Evolutionary conservation across 1,140 invertebrate species (phyloP), one percentile per base, ranked within the genome.

Genomic region (Bombyx mandarina): DNA sequence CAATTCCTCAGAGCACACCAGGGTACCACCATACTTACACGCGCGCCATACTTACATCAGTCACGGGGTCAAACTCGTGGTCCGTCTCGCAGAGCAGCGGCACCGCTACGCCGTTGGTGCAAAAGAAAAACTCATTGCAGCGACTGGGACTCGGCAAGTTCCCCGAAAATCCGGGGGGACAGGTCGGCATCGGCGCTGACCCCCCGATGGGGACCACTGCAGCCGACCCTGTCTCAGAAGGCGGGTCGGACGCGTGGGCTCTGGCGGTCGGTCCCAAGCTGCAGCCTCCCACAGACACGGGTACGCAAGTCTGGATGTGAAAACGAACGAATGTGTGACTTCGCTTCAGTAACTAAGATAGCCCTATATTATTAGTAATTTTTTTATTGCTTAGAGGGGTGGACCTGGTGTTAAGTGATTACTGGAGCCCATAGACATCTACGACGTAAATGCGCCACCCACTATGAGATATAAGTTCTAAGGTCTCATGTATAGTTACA

Each of bases 41-140:
- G n/a, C n/a, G n/a, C n/a, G 26, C 1, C 26, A 35, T 35, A 35
- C 57, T 65, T 65, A 73, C 67, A 52, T 45, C 45, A 48, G 7
- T 3, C 2, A 26, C 22, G 9, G 64, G 52, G 60, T 68, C 61
- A 43, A 56, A 60, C 42, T 60, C 54, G 8, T 49, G 45, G 43
- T 54, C 58, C 7, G 10, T 35, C 7, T 45, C 12, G 26, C 58
- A 60, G 26, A 7, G 43, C 26, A 55, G 43, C 44, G 42, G 8
- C 3, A 43, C 10, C 10, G 42, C 7, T 53, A 43, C 10, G 4
- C 42, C 52, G 12, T 7, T 8, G 7, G 26, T 9, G 35, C 51
- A 52, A 6, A 26, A 43, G 35, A 43, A 52, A n/a, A 52, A 52
- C 6, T 35, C 3, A 42, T 52, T n/a, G 35, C 51, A 52, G 0